Evolutionary conservation across 2,888 invertebrate species (phyloP).

Genomic region (Pseudococcus longispinus): DNA sequence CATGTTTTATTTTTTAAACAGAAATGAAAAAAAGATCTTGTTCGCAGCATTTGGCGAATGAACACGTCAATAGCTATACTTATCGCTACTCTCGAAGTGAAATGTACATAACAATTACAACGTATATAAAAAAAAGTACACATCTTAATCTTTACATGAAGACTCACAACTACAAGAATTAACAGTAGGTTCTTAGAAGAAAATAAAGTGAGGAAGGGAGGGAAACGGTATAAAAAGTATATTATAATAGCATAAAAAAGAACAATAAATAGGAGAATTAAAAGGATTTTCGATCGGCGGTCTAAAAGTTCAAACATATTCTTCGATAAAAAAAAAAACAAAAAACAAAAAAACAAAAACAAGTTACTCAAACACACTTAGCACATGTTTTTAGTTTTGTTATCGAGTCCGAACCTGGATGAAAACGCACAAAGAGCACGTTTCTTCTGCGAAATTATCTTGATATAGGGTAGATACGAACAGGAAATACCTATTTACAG

Average conservation of each 20-base stretch:
- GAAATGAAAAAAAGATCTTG: not conserved
- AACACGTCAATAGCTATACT: slow-evolving; percentile 7
- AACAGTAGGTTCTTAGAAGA: slow-evolving; percentile 14
- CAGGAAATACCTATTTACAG: not conserved
- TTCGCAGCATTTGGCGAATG: not conserved
- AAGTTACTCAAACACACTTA: not conserved
- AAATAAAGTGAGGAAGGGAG: not conserved
- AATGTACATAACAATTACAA: slow-evolving; percentile 3
- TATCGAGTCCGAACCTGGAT: not conserved
- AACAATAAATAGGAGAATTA: not conserved
- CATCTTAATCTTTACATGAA: slow-evolving; percentile 1
- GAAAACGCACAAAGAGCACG: not conserved
- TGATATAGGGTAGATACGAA: not conserved
- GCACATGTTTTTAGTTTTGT: not conserved
- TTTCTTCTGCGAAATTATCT: not conserved
- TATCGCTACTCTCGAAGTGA: not conserved
- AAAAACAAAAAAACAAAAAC: not conserved
- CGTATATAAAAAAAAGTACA: slow-evolving; percentile 14
- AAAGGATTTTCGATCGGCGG: not conserved
- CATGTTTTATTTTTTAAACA: not conserved
- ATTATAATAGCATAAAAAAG: slow-evolving; percentile 7
- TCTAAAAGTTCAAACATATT: not conserved
- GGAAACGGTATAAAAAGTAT: slow-evolving; percentile 24
- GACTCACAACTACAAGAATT: slow-evolving; percentile 50
- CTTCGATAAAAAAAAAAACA: not conserved